These are phyloP conservation scores for Olivierus martensii DNA, from an alignment of 1,140 invertebrate species.

Conservation along the genomic window DNA sequence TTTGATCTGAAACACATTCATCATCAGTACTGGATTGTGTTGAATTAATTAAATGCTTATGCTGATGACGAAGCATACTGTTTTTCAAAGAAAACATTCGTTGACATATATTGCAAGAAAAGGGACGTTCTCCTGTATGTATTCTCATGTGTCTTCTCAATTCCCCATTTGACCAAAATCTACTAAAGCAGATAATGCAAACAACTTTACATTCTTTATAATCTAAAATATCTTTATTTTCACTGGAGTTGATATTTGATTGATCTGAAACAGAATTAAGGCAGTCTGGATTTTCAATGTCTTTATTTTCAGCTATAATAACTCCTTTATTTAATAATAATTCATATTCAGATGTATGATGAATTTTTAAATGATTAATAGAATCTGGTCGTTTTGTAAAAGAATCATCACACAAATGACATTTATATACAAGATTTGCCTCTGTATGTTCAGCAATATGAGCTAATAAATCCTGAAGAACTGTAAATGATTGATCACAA, in stretches of 20 bases:
- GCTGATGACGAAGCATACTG: conserved; percentile 60
- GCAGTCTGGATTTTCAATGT: background rate
- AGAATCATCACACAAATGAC: conserved; percentile 77
- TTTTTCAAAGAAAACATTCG: conserved; percentile 10
- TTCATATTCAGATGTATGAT: conserved; percentile 39
- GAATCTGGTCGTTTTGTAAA: conserved; percentile 62
- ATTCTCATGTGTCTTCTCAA: conserved; percentile 54
- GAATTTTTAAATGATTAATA: conserved; percentile 58
- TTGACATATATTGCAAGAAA: conserved; percentile 55
- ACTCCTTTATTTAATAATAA: conserved; percentile 59
- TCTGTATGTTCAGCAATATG: conserved; percentile 27
- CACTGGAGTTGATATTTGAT: conserved; percentile 31
- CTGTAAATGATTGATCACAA: conserved; percentile 7
- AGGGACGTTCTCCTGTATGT: conserved; percentile 56
- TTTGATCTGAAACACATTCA: conserved; percentile 17
- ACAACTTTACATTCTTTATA: conserved; percentile 79
- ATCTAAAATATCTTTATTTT: conserved; percentile 52
- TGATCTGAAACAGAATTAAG: background rate
- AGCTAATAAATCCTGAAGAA: conserved; percentile 7
- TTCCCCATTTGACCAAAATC: conserved; percentile 88
- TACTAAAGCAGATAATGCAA: conserved; percentile 77
- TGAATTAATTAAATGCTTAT: conserved; percentile 66
- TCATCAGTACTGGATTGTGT: conserved; percentile 26
- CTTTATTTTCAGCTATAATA: conserved; percentile 26
- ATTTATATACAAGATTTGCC: conserved; percentile 64